Evolutionary conservation across 2,113 vertebrate species (phyloP), one percentile per base, ranked within the genome.

Genomic region (Hyperoodon ampullatus): DNA sequence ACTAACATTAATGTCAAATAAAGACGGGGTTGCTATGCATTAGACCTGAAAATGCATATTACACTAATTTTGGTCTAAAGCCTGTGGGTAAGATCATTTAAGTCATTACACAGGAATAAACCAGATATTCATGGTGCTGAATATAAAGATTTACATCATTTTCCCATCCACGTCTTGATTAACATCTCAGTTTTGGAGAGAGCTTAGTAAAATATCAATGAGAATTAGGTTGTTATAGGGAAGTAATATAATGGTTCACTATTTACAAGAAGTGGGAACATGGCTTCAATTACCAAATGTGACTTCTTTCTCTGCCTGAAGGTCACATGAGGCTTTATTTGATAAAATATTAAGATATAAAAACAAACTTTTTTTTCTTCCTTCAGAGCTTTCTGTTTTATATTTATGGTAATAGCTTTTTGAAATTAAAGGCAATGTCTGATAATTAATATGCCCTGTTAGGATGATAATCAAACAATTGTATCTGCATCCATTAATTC

Each of bases 181-280:
- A 96, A 91, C 77, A 81, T 85, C 90, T 94, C 26, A 30, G 26
- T 60, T 71, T 81, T 80, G 71, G 65, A 91, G 33, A 88, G 13
- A 3, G 55, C 77, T 94, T 98, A 97, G 96, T 96, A 97, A 97
- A 98, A 95, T 86, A 94, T 50, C 97, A 98, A 96, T 87, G 96
- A 82, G 75, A 97, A 98, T 96, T 92, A 96, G 92, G 88, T 97
- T 97, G 93, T 98, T 94, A 97, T 53, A 93, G 72, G 90, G 85
- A 98, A 96, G 16, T 53, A 71, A 75, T 97, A 92, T 97, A 97
- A 98, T 93, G 97, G 72, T 82, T 63, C 42, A 95, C 93, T 98
- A 97, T 98, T 96, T 98, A 96, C 72, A 94, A 95, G 95, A 94
- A 96, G 97, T 96, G 97, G 93, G 96, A 96, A 96, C 98, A 95